Conservation (phyloP, 2,113 vertebrate species). For the Cathartes aura region DNA sequence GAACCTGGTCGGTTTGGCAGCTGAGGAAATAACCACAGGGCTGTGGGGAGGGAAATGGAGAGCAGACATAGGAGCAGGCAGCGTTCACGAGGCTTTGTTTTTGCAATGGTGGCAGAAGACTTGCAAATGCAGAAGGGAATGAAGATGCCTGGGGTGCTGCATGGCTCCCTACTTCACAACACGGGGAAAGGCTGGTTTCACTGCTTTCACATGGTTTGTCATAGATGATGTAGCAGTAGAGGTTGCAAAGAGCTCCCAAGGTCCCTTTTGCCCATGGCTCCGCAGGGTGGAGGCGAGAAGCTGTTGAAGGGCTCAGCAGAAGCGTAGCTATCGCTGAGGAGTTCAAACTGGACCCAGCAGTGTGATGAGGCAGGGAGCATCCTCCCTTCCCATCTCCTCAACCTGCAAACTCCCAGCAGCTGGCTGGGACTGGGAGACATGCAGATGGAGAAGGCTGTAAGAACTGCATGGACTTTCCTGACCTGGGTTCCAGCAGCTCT, state of each 20-base stretch:
- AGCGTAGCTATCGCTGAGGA: background rate
- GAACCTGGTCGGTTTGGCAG: background rate
- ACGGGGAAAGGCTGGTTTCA: background rate
- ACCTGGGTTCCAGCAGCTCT: background rate
- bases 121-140: background rate
- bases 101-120: background rate
- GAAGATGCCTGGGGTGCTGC: background rate
- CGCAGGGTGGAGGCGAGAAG: background rate
- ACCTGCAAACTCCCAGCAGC: background rate
- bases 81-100: background rate
- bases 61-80: background rate
- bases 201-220: background rate
- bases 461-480: background rate
- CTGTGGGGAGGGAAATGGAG: rapidly evolving
- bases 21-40: background rate
- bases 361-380: background rate
- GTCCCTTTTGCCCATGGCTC: background rate
- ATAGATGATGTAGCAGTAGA: background rate
- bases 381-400: background rate
- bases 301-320: background rate
- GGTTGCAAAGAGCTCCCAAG: background rate
- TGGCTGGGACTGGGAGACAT: background rate
- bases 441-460: background rate
- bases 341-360: background rate
- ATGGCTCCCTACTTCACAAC: background rate